Evolutionary conservation across 2,888 invertebrate species (phyloP).

Genomic region (Oxytorus armatus): DNA sequence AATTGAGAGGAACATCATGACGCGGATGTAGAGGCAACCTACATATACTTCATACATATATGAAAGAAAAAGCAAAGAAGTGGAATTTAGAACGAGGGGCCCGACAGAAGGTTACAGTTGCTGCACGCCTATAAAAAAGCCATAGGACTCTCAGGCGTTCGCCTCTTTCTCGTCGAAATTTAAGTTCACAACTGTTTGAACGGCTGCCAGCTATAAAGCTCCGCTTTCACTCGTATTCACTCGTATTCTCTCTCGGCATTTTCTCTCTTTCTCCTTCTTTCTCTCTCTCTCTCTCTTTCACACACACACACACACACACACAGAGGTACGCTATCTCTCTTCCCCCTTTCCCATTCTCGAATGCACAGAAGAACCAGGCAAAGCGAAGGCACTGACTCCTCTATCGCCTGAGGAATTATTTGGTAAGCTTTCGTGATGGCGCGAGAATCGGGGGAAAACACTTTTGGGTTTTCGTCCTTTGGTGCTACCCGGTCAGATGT

Average conservation of each 20-base stretch:
- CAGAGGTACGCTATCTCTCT: no score
- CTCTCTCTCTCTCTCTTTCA: not conserved
- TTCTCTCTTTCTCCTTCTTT: slow-evolving; percentile 2
- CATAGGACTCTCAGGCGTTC: slow-evolving; percentile 55
- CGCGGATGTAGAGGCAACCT: not conserved
- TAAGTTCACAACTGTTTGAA: slow-evolving; percentile 80
- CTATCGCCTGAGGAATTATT: slow-evolving; percentile 69
- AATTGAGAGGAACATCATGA: slow-evolving; percentile 11
- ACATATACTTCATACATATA: not conserved
- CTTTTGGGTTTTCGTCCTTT: slow-evolving; percentile 56
- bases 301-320: no score
- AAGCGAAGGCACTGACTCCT: slow-evolving; percentile 53
- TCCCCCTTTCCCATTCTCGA: slow-evolving; percentile 1
- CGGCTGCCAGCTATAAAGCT: slow-evolving; percentile 76
- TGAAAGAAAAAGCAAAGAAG: slow-evolving; percentile 2
- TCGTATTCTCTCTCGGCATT: not conserved
- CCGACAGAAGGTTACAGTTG: slow-evolving; percentile 38
- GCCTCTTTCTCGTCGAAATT: slow-evolving; percentile 70
- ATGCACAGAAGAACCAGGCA: slow-evolving; percentile 27
- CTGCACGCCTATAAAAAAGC: slow-evolving; percentile 50
- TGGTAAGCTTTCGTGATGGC: slow-evolving; percentile 67
- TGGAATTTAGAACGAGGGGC: slow-evolving; percentile 31
- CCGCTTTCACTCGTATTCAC: not conserved
- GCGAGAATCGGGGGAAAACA: slow-evolving; percentile 42
- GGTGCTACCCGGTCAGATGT: slow-evolving; percentile 15